Evolutionary conservation across 2,797 vertebrate species (phyloP).

Genomic region (Dryobates pubescens): DNA sequence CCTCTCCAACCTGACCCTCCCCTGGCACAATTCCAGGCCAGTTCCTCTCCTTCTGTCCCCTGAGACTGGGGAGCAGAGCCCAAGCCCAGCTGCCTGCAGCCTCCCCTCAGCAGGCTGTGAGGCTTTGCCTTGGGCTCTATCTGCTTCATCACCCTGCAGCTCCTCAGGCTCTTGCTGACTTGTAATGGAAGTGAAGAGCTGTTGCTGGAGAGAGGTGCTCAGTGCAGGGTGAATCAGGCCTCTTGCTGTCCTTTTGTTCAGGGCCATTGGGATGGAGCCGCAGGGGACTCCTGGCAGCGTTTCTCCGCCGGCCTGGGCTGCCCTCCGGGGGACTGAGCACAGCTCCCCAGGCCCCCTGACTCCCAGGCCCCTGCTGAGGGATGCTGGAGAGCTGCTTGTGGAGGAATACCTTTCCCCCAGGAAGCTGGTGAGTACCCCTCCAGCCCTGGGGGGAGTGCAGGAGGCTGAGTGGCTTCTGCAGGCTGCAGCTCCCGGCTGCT

Average conservation of each 20-base stretch:
- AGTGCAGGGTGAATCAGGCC: background rate
- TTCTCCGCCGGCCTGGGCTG: constrained; percentile 70
- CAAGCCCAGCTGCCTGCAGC: too few species aligned
- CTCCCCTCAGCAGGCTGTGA: background rate
- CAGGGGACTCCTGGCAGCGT: constrained; percentile 33
- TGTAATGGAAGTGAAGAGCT: background rate
- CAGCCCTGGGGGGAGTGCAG: constrained; percentile 20
- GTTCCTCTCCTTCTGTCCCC: too few species aligned
- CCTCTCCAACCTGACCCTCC: too few species aligned
- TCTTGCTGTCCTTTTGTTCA: constrained; percentile 23
- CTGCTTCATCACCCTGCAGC: background rate
- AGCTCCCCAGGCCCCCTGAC: constrained; percentile 81
- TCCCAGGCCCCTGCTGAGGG: constrained; percentile 76
- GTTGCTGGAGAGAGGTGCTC: background rate
- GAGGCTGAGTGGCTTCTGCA: background rate
- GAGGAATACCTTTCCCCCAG: constrained; percentile 82
- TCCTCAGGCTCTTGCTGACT: background rate
- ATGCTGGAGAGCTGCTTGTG: constrained; percentile 69
- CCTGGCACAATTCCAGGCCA: too few species aligned
- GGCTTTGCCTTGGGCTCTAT: background rate
- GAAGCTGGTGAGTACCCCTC: constrained; percentile 82
- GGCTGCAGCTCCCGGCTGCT: background rate
- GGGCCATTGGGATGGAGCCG: constrained; percentile 53
- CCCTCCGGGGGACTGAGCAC: constrained; percentile 81
- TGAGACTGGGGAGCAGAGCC: too few species aligned